phyloP scores from a whole-genome alignment of 92 coral and sea anemone species.

The Zoanthus gigantus region DNA sequence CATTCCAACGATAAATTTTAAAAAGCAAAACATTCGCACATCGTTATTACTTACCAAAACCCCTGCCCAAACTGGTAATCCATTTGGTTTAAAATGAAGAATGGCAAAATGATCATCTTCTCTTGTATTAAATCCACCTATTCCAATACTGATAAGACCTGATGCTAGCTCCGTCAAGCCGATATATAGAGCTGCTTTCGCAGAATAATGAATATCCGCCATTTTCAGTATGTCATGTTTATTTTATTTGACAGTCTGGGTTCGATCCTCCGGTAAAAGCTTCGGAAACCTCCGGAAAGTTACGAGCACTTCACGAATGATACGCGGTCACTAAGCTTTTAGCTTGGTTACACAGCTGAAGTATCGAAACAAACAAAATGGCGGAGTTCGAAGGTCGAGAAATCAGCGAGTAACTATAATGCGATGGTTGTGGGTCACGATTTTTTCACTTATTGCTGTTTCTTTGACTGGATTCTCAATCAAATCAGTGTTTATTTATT shows the following conservation, averaged over 20 bases:
- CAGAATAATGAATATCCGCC: slow-evolving; percentile 80
- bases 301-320: not conserved
- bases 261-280: not conserved
- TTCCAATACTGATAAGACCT: slow-evolving; percentile 81
- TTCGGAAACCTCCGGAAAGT: slow-evolving; percentile 5
- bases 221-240: slow-evolving; percentile 51
- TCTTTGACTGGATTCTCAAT: slow-evolving; percentile 75
- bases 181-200: slow-evolving; percentile 73
- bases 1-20: not conserved
- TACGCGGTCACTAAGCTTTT: slow-evolving; percentile 18
- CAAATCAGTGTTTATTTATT: slow-evolving; percentile 63
- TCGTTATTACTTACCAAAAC: slow-evolving; percentile 67
- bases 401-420: slow-evolving; percentile 49
- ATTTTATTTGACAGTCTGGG: slow-evolving; percentile 9
- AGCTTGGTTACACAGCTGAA: slow-evolving; percentile 58
- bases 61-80: slow-evolving; percentile 90
- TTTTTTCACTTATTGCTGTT: slow-evolving; percentile 63
- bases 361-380: slow-evolving; percentile 63
- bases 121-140: slow-evolving; percentile 83
- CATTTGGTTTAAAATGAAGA: slow-evolving; percentile 78
- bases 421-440: slow-evolving; percentile 65
- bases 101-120: slow-evolving; percentile 81
- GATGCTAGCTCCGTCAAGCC: slow-evolving; percentile 74
- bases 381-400: slow-evolving; percentile 54
- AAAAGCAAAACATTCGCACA: not conserved